Evolutionary conservation across 2,113 vertebrate genomes (phyloP).

Genomic region (Muntiacus muntjak): DNA sequence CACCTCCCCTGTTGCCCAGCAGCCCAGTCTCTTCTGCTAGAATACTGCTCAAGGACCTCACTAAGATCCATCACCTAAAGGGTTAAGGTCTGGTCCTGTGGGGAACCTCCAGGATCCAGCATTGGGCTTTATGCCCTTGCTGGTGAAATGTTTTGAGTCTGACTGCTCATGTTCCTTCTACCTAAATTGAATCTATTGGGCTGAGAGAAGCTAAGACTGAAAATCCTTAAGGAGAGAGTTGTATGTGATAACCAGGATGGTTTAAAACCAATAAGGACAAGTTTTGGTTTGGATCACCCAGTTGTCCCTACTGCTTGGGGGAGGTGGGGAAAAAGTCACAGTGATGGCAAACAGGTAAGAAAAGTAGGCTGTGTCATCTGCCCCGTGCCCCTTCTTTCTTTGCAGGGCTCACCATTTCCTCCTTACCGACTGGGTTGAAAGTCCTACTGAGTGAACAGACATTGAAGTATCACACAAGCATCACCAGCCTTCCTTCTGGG

Average conservation of each 20-base stretch:
- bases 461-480: neutral
- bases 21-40: neutral
- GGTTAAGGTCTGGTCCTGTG: neutral
- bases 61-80: neutral
- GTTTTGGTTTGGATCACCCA: neutral
- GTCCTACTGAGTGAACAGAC: neutral
- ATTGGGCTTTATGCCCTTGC: neutral
- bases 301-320: neutral
- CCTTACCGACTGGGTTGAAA: neutral
- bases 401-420: neutral
- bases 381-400: accelerated
- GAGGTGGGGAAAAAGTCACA: neutral
- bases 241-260: neutral
- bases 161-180: neutral
- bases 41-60: neutral
- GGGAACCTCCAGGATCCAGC: neutral
- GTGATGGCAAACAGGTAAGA: neutral
- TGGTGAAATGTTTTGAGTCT: neutral
- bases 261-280: neutral
- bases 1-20: accelerated
- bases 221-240: neutral
- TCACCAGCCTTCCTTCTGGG: neutral
- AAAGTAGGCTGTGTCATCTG: neutral
- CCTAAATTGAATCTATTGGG: neutral
- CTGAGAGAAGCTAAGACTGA: neutral